Evolutionary conservation across 2,113 vertebrate genomes (phyloP).

Genomic region (Turnix velox): DNA sequence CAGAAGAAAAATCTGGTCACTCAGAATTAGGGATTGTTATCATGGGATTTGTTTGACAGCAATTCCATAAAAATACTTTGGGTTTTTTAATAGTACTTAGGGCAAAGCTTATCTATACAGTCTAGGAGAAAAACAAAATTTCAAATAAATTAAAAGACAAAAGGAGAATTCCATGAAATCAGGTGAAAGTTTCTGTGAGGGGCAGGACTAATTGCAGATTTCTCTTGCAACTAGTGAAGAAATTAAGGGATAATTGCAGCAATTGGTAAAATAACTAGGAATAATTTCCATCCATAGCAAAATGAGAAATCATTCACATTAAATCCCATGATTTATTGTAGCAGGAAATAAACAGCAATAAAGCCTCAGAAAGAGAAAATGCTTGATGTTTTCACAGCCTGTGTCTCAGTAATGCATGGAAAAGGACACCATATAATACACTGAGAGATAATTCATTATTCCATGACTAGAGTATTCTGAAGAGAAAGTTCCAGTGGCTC

Average conservation of each 20-base stretch:
- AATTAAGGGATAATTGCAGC: conserved; percentile 27
- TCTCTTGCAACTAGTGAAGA: neutral
- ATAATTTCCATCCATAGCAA: neutral
- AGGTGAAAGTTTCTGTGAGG: neutral
- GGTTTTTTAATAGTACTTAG: neutral
- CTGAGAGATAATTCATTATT: neutral
- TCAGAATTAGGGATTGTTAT: neutral
- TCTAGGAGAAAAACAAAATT: neutral
- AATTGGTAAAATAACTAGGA: conserved; percentile 4
- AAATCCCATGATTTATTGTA: neutral
- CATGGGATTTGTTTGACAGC: neutral
- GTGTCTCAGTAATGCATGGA: neutral
- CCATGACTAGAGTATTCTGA: neutral
- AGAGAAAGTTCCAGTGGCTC: neutral
- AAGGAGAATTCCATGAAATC: conserved; percentile 20
- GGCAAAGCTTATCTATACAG: neutral
- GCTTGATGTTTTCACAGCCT: neutral
- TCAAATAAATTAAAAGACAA: conserved; percentile 13
- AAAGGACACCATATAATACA: neutral
- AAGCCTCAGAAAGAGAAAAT: neutral
- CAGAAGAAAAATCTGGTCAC: neutral
- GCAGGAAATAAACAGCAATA: neutral
- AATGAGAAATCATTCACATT: neutral
- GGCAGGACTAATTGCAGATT: conserved; percentile 23
- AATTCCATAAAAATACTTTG: neutral